Conservation (phyloP, 53 echinoderm and acorn worm genomes). For the Actinopyga echinites region DNA sequence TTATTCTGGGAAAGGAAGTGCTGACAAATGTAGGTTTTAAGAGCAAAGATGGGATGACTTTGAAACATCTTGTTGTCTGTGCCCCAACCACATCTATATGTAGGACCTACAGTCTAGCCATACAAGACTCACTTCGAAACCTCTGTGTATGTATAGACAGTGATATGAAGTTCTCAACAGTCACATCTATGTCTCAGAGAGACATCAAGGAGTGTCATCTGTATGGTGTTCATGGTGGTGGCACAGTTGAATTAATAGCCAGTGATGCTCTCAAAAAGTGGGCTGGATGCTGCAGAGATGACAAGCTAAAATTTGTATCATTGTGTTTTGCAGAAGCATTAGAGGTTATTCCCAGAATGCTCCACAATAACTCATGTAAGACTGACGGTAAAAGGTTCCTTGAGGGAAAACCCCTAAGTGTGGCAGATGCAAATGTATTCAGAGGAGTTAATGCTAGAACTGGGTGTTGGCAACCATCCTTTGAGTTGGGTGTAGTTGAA, state of each 20-base stretch:
- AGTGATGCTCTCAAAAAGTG: neutral
- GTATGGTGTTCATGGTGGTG: neutral
- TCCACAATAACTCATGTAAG: slow-evolving; percentile 8
- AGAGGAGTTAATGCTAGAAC: neutral
- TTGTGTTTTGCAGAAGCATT: slow-evolving; percentile 20
- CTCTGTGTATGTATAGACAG: neutral
- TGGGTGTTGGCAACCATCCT: slow-evolving; percentile 10
- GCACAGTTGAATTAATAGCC: neutral
- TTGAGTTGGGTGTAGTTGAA: neutral
- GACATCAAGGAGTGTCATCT: neutral
- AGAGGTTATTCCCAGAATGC: slow-evolving; percentile 10
- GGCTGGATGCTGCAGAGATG: neutral
- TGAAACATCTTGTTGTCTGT: slow-evolving; percentile 28
- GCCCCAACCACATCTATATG: neutral
- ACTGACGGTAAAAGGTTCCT: neutral
- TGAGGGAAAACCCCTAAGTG: neutral
- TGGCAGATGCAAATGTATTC: neutral
- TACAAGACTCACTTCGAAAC: neutral
- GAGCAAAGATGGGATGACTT: neutral
- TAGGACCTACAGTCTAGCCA: neutral
- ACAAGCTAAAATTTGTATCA: neutral
- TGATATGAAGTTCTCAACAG: too few species aligned
- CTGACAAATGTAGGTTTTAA: neutral
- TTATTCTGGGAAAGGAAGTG: neutral
- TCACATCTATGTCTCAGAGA: too few species aligned